Evolutionary conservation across 2,888 invertebrate genomes (phyloP).

Genomic region (Megalurothrips usitatus): DNA sequence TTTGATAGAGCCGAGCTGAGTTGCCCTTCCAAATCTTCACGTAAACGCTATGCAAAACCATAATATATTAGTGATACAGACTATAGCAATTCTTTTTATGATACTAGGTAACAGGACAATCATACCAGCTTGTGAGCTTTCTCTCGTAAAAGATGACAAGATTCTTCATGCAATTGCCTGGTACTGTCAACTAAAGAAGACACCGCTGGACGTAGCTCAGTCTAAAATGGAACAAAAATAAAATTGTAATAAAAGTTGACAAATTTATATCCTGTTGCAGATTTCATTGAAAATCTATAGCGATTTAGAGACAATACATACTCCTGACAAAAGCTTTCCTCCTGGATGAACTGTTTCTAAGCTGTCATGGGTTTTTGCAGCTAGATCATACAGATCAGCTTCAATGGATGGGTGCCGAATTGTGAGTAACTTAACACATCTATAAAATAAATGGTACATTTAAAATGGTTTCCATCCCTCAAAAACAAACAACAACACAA

Average conservation of each 20-base stretch:
- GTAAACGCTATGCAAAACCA: constrained; percentile 49
- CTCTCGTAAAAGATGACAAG: constrained; percentile 64
- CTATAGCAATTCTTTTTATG: background rate
- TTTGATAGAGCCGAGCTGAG: constrained; percentile 61
- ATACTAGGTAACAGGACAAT: constrained; percentile 27
- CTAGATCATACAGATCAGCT: constrained; percentile 69
- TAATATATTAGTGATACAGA: constrained; percentile 24
- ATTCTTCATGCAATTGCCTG: constrained; percentile 65
- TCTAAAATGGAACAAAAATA: constrained; percentile 44
- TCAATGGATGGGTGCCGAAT: constrained; percentile 55
- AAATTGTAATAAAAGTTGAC: constrained; percentile 29
- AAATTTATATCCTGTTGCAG: background rate
- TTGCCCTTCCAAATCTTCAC: constrained; percentile 65
- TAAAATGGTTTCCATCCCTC: constrained; percentile 1
- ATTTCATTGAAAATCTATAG: constrained; percentile 9
- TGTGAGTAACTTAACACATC: constrained; percentile 55
- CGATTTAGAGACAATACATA: constrained; percentile 41
- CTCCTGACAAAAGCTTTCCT: constrained; percentile 73
- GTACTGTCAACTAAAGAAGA: constrained; percentile 67
- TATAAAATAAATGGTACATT: constrained; percentile 31
- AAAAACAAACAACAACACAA: constrained; percentile 29
- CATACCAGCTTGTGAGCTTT: constrained; percentile 59
- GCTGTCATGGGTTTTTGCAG: constrained; percentile 64
- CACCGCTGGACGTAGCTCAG: constrained; percentile 66
- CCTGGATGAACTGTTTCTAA: constrained; percentile 74